Percentiles rank a stretch among this genome's conserved stretches.
phyloP scores from a whole-genome alignment of 1,140 invertebrate genomes.

The Lasioglossum baleicum region DNA sequence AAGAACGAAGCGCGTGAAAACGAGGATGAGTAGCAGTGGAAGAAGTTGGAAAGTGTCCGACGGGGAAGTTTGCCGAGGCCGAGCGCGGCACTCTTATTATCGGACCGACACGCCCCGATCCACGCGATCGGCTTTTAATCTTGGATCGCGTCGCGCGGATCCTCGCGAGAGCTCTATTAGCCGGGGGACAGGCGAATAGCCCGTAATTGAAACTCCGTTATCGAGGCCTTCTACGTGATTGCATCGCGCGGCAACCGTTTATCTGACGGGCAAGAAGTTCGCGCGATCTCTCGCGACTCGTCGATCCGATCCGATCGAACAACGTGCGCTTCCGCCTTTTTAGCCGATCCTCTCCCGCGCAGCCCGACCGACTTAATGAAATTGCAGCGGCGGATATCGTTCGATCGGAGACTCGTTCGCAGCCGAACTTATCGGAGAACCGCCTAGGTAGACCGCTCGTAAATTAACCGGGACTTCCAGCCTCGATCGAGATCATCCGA shows the following conservation, averaged over 20 bases:
- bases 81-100: constrained; percentile 50
- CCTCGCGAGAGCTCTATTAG: constrained; percentile 37
- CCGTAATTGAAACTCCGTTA: constrained; percentile 64
- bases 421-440: neutral
- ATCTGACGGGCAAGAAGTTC: constrained; percentile 58
- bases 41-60: constrained; percentile 37
- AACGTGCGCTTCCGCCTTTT: constrained; percentile 32
- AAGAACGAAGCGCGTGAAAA: neutral
- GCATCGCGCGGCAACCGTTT: constrained; percentile 58
- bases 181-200: constrained; percentile 46
- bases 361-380: constrained; percentile 50
- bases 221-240: constrained; percentile 62
- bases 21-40: neutral
- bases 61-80: constrained; percentile 29
- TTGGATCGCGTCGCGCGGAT: constrained; percentile 33
- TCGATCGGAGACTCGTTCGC: constrained; percentile 17
- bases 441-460: neutral
- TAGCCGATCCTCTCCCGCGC: constrained; percentile 7
- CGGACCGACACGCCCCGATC: constrained; percentile 19
- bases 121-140: constrained; percentile 49
- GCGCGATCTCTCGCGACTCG: constrained; percentile 35
- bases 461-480: neutral
- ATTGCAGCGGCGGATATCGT: constrained; percentile 28
- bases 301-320: constrained; percentile 31
- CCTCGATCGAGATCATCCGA: no score